Evolutionary conservation across 1,140 invertebrate genomes (phyloP), one percentile per base, ranked within the genome.

Genomic region (Philopotamus ludificatus): DNA sequence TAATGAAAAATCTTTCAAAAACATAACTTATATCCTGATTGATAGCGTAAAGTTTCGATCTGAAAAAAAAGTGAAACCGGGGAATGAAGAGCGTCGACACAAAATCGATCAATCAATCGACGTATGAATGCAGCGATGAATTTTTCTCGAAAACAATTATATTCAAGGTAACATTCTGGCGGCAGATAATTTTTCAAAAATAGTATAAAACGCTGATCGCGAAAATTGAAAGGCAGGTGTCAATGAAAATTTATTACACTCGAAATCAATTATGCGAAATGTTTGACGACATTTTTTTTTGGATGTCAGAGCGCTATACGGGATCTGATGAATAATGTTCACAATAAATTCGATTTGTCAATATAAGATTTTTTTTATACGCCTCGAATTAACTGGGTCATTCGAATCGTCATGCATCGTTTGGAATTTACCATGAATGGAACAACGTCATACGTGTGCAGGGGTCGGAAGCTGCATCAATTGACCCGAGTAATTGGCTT

Each of bases 401-500:
- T n/a, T n/a, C n/a, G n/a, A 51, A 16, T 18, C 51, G 51, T 25
- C 51, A 34, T 18, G 23, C n/a, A 34, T 34, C 4, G 28, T 34
- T 4, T 34, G 4, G 28, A 34, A 12, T 34, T 12, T 12, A 7
- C 28, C 4, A 34, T 55, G 20, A 3, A 28, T 15, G 26, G 18
- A 34, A 34, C 3, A n/a, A 28, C 21, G 42, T 59, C 53, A 65
- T 54, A 44, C 51, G 54, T 22, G 21, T 21, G 45, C 41, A 16
- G 49, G 53, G 20, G 45, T 63, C 66, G 66, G 61, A 68, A 68
- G 66, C 61, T 68, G 66, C 66, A 42, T n/a, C 55, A 49, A 7
- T 12, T 34, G 28, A 34, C 28, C n/a, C 4, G 28, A 34, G 58
- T 63, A 68, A 68, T 68, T 68, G 66, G 51, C 66, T 63, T 64